Evolutionary conservation across 1,140 invertebrate genomes (phyloP), one percentile per base, ranked within the genome.

Genomic region (Acromyrmex echinatior): DNA sequence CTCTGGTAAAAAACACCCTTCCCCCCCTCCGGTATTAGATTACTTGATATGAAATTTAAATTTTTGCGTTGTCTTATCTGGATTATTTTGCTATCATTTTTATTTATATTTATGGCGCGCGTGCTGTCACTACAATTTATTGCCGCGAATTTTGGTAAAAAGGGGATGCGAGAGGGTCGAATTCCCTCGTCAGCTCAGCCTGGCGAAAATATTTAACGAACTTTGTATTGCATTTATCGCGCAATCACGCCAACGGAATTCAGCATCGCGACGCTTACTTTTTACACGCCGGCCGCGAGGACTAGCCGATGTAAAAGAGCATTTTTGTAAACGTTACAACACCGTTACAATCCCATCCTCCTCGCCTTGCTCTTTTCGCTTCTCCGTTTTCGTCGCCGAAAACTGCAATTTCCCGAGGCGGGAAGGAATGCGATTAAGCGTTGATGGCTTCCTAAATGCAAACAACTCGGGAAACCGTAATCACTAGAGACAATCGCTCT

Each of bases 381-480:
- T 51, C 45, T 39, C 18, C 14, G 14, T 80, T 51, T 39, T 35
- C 70, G 35, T 86, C 31, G 58, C 79, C 76, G 80, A 91, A 91
- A 88, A 88, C 92, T 92, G 91, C 92, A 95, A 94, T 95, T 92
- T 95, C 93, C 93, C 92, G 88, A 92, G 93, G 93, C 93, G 92
- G 91, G 92, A 93, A 94, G 93, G 93, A 95, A 95, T 94, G 93
- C 94, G 94, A 95, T 95, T 95, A 95, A 95, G 94, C 93, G 94
- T 94, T 95, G 95, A 95, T 95, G 95, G 94, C 93, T 95, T 95
- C 94, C 94, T 95, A 95, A 95, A 95, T 94, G 94, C 93, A 95
- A 95, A 95, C 95, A 94, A 95, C 92, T 92, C 92, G 89, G 89
- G 82, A 91, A 91, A 91, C 90, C 88, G 92, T 93, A 93, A 93